Base-by-base conservation (phyloP, 1,140 invertebrate species). In the Apis cerana region DNA sequence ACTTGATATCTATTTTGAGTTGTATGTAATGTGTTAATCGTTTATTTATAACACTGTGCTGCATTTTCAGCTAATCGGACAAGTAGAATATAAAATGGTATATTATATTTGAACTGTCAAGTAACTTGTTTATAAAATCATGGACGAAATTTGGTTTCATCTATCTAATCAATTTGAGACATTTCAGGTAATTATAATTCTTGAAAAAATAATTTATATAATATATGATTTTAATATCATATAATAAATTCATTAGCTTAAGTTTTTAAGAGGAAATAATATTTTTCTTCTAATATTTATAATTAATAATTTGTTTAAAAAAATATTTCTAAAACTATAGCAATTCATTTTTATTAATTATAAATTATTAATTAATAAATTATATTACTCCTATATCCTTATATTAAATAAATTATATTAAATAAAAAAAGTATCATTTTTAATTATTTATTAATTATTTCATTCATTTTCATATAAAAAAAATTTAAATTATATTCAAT, bases 81-180 rank as follows among this genome's bases (percentile, higher is more conserved):
- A 23, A 19, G 17, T 19, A 19, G 27, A 56, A 72, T 70, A n/a
- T 72, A 75, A 81, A 80, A 77, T 79, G 72, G 52, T 81, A 12
- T 48, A 23, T 68, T 87, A 68, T 72, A 83, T 74, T 72, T 15
- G 0, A 52, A 43, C n/a, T 54, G 54, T 59, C 19, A 33, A 27
- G 27, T 11, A 33, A 75, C 23, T 27, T 64, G 17, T 67, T 75
- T 61, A 17, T 21, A 19, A 21, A 88, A 91, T 84, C 68, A 94
- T 94, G 94, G 93, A 94, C n/a, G 94, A 94, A 85, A 89, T 94
- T 88, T 91, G 88, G 76, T 94, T 94, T 75, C 91, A 91, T 65
- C 59, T 94, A 10, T 89, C 91, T 33, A 92, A 82, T 85, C 91
- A 93, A 33, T 75, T 94, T 10, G 94, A 94, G 83, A 77, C 86